phyloP scores from a whole-genome alignment of 2,888 invertebrate genomes.

The Scrobipalpa costella region DNA sequence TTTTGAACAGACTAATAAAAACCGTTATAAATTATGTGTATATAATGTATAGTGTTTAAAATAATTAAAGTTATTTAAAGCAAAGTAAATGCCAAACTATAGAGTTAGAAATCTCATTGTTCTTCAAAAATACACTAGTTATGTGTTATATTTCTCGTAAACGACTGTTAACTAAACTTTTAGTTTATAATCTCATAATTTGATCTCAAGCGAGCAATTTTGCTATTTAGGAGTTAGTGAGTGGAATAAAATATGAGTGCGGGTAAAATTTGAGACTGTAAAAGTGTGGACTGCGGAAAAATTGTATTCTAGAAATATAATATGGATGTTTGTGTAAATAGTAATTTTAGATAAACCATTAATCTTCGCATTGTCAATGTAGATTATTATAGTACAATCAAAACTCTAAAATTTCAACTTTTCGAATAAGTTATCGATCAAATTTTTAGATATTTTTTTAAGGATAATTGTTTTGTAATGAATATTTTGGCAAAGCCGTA shows the following conservation, averaged over 20 bases:
- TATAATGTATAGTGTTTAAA: constrained; percentile 32
- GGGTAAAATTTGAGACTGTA: constrained; percentile 49
- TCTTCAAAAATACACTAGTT: constrained; percentile 28
- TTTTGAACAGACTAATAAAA: neutral
- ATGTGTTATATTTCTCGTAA: neutral
- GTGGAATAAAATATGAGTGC: constrained; percentile 33
- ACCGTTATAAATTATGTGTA: neutral
- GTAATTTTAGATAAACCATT: neutral
- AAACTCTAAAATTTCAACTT: constrained; percentile 23
- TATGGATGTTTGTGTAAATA: constrained; percentile 46
- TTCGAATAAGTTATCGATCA: constrained; percentile 41
- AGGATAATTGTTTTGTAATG: constrained; percentile 19
- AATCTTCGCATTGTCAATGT: constrained; percentile 9
- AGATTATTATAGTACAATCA: constrained; percentile 37
- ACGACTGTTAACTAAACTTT: constrained; percentile 25
- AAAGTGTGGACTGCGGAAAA: constrained; percentile 38
- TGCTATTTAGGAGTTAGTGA: constrained; percentile 31
- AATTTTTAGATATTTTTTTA: constrained; percentile 38
- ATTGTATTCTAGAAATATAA: constrained; percentile 43
- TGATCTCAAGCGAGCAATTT: constrained; percentile 60
- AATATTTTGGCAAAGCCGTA: constrained; percentile 48
- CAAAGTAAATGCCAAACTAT: constrained; percentile 68
- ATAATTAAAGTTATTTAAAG: constrained; percentile 44
- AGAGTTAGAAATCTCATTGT: constrained; percentile 48
- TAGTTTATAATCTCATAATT: constrained; percentile 48